phyloP scores from a whole-genome alignment of 92 coral and sea anemone genomes.

The Umimayanthus chanpuru region DNA sequence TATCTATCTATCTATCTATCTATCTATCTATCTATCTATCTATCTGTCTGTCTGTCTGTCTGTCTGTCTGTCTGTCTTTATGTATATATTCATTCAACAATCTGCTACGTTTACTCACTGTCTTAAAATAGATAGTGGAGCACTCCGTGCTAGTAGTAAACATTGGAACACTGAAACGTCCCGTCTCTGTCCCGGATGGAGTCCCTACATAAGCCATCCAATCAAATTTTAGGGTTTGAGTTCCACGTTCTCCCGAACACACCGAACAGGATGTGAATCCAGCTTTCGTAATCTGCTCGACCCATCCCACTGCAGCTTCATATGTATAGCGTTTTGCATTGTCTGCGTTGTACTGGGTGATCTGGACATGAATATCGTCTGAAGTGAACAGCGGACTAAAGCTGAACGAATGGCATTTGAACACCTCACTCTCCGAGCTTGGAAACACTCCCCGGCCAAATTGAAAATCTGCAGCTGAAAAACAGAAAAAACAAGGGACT shows the following conservation, averaged over 20 bases:
- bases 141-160: slow-evolving; percentile 69
- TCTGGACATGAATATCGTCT: slow-evolving; percentile 65
- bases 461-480: slow-evolving; percentile 54
- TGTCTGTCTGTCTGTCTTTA: too few relatives aligned
- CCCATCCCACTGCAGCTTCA: slow-evolving; percentile 86
- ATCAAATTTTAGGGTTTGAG: slow-evolving; percentile 64
- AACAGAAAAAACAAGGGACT: not conserved
- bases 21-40: too few relatives aligned
- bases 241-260: slow-evolving; percentile 66
- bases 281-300: slow-evolving; percentile 59
- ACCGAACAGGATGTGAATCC: slow-evolving; percentile 77
- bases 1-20: too few relatives aligned
- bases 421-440: slow-evolving; percentile 39
- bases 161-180: slow-evolving; percentile 50
- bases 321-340: slow-evolving; percentile 55
- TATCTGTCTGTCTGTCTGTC: too few relatives aligned
- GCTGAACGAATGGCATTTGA: slow-evolving; percentile 54
- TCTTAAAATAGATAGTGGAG: slow-evolving; percentile 44
- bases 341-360: slow-evolving; percentile 67
- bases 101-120: slow-evolving; percentile 29
- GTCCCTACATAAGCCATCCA: slow-evolving; percentile 73
- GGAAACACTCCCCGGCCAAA: slow-evolving; percentile 71
- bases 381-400: slow-evolving; percentile 51
- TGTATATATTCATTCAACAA: too few relatives aligned
- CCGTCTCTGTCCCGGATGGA: slow-evolving; percentile 63